These are phyloP conservation scores for Drepana arcuata DNA, from an alignment of 1,140 invertebrate genomes.

Conservation along the genomic window DNA sequence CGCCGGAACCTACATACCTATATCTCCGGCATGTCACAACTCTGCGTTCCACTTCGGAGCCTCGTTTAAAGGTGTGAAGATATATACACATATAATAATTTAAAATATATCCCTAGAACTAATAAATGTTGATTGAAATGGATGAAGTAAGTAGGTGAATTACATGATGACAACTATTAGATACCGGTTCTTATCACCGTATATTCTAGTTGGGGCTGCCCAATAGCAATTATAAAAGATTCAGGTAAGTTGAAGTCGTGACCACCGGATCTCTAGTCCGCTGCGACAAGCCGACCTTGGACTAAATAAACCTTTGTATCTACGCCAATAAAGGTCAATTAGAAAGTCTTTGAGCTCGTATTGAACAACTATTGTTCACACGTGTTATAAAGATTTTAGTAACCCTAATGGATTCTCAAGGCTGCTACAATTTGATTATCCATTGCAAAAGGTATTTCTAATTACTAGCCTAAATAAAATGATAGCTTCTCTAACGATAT, in stretches of 20 bases:
- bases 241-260: conserved; percentile 33
- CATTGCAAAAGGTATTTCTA: too few relatives aligned
- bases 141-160: too few relatives aligned
- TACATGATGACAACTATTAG: background rate
- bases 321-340: conserved; percentile 54
- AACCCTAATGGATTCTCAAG: conserved; percentile 15
- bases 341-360: conserved; percentile 35
- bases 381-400: conserved; percentile 14
- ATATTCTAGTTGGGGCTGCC: conserved; percentile 20
- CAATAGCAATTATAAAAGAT: conserved; percentile 30
- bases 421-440: too few relatives aligned
- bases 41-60: too few relatives aligned
- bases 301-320: conserved; percentile 46
- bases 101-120: too few relatives aligned
- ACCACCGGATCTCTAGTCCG: conserved; percentile 53
- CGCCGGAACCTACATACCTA: too few relatives aligned
- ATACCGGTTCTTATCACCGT: background rate
- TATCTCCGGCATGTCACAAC: too few relatives aligned
- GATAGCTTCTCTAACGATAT: too few relatives aligned
- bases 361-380: conserved; percentile 17
- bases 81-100: too few relatives aligned
- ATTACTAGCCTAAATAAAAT: too few relatives aligned
- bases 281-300: conserved; percentile 49
- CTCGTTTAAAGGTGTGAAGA: too few relatives aligned
- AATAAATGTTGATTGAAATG: too few relatives aligned